These are phyloP conservation scores for Cynodonichthys magdalenae DNA, from an alignment of 2,797 vertebrate species.

Conservation along the genomic window DNA sequence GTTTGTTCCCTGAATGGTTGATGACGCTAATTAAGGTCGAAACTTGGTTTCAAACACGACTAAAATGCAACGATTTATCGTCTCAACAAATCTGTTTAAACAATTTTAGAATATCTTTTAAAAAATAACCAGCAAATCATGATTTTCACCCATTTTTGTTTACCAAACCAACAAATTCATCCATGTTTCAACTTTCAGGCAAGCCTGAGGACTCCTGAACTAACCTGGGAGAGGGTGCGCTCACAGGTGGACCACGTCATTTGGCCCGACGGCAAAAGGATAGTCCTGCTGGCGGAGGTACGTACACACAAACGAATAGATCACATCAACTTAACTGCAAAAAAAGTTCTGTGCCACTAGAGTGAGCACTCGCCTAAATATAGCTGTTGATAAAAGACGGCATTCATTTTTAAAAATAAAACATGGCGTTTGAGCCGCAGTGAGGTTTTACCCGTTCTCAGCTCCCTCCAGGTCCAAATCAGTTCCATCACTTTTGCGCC, in stretches of 20 bases:
- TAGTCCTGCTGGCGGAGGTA: slow-evolving; percentile 96
- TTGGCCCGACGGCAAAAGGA: slow-evolving; percentile 96
- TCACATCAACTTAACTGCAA: no score
- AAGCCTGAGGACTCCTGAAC: slow-evolving; percentile 92
- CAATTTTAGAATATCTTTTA: no score
- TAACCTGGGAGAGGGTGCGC: slow-evolving; percentile 96
- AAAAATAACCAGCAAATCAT: no score
- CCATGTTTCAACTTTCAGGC: slow-evolving; percentile 82
- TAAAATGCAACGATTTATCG: no score
- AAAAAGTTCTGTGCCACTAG: not conserved
- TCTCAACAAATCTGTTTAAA: no score
- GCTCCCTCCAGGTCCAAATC: not conserved
- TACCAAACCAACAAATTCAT: no score
- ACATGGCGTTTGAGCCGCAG: slow-evolving; percentile 39
- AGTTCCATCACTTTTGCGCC: not conserved
- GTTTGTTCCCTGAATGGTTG: no score
- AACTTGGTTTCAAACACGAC: no score
- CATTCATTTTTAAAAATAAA: not conserved
- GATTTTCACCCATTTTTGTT: no score
- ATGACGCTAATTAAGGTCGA: no score
- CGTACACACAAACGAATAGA: not conserved
- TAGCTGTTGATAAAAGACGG: no score
- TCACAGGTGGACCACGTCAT: slow-evolving; percentile 98
- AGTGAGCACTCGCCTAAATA: not conserved
- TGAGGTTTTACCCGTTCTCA: not conserved